Conservation (phyloP, 2,888 invertebrate species). For the Euphydryas editha region DNA sequence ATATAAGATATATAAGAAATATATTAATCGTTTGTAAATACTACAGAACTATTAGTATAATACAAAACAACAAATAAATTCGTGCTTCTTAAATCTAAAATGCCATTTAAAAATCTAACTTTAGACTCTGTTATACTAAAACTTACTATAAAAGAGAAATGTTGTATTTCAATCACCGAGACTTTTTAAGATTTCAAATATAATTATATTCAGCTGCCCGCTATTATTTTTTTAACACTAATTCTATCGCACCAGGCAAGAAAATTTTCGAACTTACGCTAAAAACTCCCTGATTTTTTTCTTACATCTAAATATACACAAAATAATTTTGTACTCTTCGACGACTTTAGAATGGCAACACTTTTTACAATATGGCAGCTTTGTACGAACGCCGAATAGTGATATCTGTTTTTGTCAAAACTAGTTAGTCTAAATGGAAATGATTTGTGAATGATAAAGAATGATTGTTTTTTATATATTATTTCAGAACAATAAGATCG, state of each 20-base stretch:
- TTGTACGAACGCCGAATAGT: slow-evolving; percentile 58
- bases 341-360: slow-evolving; percentile 81
- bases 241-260: slow-evolving; percentile 74
- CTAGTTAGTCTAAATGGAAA: slow-evolving; percentile 45
- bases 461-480: slow-evolving; percentile 25
- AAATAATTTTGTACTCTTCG: slow-evolving; percentile 83
- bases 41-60: slow-evolving; percentile 69
- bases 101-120: slow-evolving; percentile 64
- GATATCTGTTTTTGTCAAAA: slow-evolving; percentile 39
- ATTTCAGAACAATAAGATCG: slow-evolving; percentile 28
- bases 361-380: slow-evolving; percentile 73
- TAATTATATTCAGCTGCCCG: slow-evolving; percentile 42
- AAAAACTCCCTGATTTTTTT: slow-evolving; percentile 82
- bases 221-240: slow-evolving; percentile 52
- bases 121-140: slow-evolving; percentile 54
- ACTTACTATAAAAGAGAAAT: slow-evolving; percentile 44
- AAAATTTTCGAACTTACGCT: slow-evolving; percentile 73
- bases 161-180: slow-evolving; percentile 39
- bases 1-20: slow-evolving; percentile 61
- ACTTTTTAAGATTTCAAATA: slow-evolving; percentile 41
- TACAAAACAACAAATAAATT: slow-evolving; percentile 83
- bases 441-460: slow-evolving; percentile 29
- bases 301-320: slow-evolving; percentile 81
- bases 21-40: slow-evolving; percentile 70
- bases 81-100: slow-evolving; percentile 79